Conservation (phyloP, 2,888 invertebrate genomes). For the Agrotis clavis region DNA sequence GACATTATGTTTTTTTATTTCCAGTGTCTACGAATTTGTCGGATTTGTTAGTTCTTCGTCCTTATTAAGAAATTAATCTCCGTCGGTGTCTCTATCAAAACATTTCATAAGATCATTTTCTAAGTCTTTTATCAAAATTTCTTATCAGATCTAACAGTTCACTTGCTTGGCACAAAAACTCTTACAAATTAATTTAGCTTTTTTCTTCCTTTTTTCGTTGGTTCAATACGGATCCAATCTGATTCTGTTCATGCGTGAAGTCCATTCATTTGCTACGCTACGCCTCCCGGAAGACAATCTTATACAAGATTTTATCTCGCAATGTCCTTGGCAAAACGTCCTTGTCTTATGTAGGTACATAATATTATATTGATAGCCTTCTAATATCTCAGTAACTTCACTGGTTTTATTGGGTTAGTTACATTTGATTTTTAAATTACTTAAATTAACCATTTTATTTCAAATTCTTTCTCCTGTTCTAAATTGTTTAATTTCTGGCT, state of each 20-base stretch:
- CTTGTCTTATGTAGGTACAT: conserved; percentile 8
- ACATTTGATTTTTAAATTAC: not conserved
- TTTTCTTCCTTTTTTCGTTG: conserved; percentile 47
- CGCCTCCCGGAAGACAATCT: conserved; percentile 59
- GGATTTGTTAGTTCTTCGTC: not conserved
- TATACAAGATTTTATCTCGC: conserved; percentile 45
- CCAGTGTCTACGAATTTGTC: not conserved
- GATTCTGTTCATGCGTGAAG: conserved; percentile 58
- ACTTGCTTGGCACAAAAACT: conserved; percentile 43
- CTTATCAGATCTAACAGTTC: conserved; percentile 45
- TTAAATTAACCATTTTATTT: too few species aligned
- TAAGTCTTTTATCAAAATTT: conserved; percentile 20
- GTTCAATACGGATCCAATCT: conserved; percentile 55
- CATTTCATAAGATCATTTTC: conserved; percentile 7
- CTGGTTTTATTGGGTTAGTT: not conserved
- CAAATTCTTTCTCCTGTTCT: not conserved
- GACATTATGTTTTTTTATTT: not conserved
- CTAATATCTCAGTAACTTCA: not conserved
- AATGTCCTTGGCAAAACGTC: conserved; percentile 41
- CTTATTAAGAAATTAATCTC: not conserved
- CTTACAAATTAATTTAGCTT: conserved; percentile 32
- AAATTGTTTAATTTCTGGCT: not conserved
- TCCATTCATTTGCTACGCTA: conserved; percentile 61
- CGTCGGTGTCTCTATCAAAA: not conserved
- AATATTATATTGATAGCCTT: not conserved